phyloP scores from a whole-genome alignment of 2,797 vertebrate species.

The Ciconia nigra region DNA sequence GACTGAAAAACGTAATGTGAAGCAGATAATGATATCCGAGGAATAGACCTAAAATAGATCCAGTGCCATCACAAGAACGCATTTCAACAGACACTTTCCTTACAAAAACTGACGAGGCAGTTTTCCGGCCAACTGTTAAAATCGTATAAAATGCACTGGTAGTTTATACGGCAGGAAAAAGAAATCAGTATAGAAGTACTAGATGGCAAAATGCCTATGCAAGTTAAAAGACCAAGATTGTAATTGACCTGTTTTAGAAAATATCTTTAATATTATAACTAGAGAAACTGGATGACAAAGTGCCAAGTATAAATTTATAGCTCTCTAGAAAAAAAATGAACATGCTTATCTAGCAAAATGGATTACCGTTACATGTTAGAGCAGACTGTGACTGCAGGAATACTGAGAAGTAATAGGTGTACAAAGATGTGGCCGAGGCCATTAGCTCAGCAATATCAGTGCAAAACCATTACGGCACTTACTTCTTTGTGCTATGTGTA shows the following conservation, averaged over 20 bases:
- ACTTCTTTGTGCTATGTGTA: slow-evolving; percentile 38
- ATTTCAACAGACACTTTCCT: not conserved
- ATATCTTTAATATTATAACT: not conserved
- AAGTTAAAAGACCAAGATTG: not conserved
- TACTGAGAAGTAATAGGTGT: not conserved
- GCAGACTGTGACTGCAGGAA: not conserved
- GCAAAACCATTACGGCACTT: slow-evolving; percentile 26
- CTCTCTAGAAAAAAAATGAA: not conserved
- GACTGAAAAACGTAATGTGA: not conserved
- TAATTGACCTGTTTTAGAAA: not conserved
- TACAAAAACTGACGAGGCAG: not conserved
- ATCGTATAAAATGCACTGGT: not conserved
- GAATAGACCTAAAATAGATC: not conserved
- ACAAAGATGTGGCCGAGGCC: slow-evolving; percentile 26
- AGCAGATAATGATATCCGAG: not conserved
- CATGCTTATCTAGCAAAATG: not conserved
- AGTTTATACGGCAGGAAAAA: not conserved
- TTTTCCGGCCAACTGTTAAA: not conserved
- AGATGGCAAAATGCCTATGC: not conserved
- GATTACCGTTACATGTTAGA: not conserved
- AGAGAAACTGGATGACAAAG: not conserved
- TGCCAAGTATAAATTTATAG: not conserved
- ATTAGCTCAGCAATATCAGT: slow-evolving; percentile 60
- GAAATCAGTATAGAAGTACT: not conserved
- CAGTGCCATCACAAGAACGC: not conserved